Evolutionary conservation across 2,797 vertebrate genomes (phyloP), one percentile per base, ranked within the genome.

Genomic region (Octomys mimax): DNA sequence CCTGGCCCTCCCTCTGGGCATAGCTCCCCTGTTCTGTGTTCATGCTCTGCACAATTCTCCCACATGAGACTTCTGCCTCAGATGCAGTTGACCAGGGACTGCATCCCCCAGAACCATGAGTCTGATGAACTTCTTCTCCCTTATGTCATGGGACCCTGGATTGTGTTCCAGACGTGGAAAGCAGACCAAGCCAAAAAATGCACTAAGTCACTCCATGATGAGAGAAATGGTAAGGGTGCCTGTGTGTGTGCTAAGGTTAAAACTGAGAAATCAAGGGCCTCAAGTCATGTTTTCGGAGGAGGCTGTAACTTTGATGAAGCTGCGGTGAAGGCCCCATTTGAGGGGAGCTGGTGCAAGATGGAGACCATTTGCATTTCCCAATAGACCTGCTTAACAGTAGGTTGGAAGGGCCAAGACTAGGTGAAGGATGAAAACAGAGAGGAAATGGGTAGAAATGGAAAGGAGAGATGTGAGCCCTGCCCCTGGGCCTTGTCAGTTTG

Each of bases 171-270:
- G 28, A 31, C 16, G 9, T 11, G 31, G 18, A 28, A 52, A 7
- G 28, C 46, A 10, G 31, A 33, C 28, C 1, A 10, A 26, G 2
- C 18, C 46, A 78, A 16, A 33, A 52, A 52, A 28, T 49, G 93
- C 80, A 95, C 93, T 95, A 93, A 97, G 92, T 94, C 92, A 78
- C 26, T 68, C 83, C 95, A 89, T 59, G 68, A 49, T 92, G 94
- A 92, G 95, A 97, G 46, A 94, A 83, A 19, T 7, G 49, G 31
- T 52, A 80, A 78, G 64, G 79, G 5, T 2, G 46, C 33, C 24
- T 83, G 31, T 24, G 46, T 36, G 28, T 83, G 31, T 24, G 31
- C 62, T 46, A 83, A 54, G 13, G 4, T 10, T 82, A 19, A 78
- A 92, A 24, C n/a, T 80, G 77, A 95, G 49, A 89, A 94, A 77